Evolutionary conservation across 1,140 invertebrate genomes (phyloP).

Genomic region (Ostrea edulis): DNA sequence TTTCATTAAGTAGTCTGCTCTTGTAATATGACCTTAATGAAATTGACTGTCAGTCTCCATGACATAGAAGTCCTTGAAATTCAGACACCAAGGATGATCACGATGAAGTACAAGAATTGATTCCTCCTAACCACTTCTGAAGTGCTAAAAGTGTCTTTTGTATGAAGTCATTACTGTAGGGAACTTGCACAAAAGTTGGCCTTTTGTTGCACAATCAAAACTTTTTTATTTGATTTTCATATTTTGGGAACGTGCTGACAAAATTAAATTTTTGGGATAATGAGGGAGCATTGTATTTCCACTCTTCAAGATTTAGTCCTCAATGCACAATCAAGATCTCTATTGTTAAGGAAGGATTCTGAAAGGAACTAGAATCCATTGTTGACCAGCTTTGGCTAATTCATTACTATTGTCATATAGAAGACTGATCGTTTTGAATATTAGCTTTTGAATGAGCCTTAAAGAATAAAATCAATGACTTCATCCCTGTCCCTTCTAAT

Average conservation of each 20-base stretch:
- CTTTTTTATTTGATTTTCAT: conserved; percentile 19
- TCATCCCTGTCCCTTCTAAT: not conserved
- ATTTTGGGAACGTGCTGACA: not conserved
- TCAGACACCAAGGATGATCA: not conserved
- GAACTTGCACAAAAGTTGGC: not conserved
- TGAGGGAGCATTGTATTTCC: not conserved
- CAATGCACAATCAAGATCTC: conserved; percentile 13
- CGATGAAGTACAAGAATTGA: not conserved
- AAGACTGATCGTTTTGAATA: conserved; percentile 38
- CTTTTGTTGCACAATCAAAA: conserved; percentile 16
- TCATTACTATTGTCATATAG: conserved; percentile 44
- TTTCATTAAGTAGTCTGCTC: not conserved
- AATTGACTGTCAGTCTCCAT: conserved; percentile 21
- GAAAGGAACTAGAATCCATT: not conserved
- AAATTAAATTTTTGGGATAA: conserved; percentile 2
- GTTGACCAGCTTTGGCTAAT: conserved; percentile 25
- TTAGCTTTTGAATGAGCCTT: conserved; percentile 40
- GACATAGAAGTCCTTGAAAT: conserved; percentile 20
- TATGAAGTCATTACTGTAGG: conserved; percentile 14
- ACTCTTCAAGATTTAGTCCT: not conserved
- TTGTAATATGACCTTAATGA: conserved; percentile 8
- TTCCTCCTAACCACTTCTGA: not conserved
- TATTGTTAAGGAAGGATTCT: conserved; percentile 12
- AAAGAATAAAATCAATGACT: conserved; percentile 38
- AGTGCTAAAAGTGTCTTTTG: not conserved